phyloP scores from a whole-genome alignment of 2,888 invertebrate species.

The Phorcus lineatus region DNA sequence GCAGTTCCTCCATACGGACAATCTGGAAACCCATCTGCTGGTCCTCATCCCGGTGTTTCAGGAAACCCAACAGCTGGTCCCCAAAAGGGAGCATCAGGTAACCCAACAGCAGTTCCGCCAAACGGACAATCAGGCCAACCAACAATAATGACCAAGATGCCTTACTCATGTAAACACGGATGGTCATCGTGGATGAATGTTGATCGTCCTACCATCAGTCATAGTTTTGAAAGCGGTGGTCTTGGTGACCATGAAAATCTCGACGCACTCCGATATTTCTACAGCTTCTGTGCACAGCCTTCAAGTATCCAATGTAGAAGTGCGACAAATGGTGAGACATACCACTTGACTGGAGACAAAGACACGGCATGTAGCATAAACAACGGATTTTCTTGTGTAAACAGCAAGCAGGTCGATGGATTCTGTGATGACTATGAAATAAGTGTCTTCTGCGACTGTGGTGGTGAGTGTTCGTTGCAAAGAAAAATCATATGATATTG shows the following conservation, averaged over 20 bases:
- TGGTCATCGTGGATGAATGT: conserved; percentile 63
- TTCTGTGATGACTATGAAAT: conserved; percentile 70
- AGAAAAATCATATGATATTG: neutral
- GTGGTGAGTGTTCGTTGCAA: conserved; percentile 35
- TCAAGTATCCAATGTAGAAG: conserved; percentile 64
- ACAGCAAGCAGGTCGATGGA: conserved; percentile 51
- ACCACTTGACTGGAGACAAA: conserved; percentile 50
- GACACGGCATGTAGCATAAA: conserved; percentile 77
- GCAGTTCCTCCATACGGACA: neutral
- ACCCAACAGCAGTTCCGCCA: conserved; percentile 6
- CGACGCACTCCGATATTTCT: conserved; percentile 48
- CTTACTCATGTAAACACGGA: conserved; percentile 52
- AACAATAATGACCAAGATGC: conserved; percentile 35
- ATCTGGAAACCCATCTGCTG: conserved; percentile 30
- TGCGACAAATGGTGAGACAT: conserved; percentile 41
- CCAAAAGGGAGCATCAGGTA: neutral
- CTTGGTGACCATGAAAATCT: conserved; percentile 57
- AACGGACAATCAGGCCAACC: conserved; percentile 6
- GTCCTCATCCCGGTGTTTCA: neutral
- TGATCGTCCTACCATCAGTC: conserved; percentile 44
- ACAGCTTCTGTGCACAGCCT: conserved; percentile 63
- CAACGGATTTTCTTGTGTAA: conserved; percentile 83
- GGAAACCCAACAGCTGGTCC: neutral
- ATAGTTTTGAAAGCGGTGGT: conserved; percentile 40
- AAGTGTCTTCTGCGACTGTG: conserved; percentile 77